These are phyloP conservation scores for Pristis pectinata DNA, from an alignment of 2,797 vertebrate species.

Conservation along the genomic window DNA sequence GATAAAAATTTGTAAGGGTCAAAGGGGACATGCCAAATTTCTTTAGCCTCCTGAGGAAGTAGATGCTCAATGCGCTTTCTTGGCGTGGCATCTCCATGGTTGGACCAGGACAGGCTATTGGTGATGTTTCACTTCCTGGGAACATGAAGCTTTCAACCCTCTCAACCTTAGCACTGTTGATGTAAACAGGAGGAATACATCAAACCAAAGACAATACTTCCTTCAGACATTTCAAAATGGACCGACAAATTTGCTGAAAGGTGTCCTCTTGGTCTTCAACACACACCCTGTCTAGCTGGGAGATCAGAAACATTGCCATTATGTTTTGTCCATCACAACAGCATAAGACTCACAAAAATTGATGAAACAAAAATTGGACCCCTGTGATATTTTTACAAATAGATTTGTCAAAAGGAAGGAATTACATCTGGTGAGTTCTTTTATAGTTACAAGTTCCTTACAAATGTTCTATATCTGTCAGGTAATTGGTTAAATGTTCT, in stretches of 20 bases:
- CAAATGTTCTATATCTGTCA: neutral
- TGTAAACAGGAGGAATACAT: no score
- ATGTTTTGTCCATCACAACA: neutral
- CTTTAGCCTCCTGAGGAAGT: no score
- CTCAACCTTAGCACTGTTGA: no score
- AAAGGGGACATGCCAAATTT: no score
- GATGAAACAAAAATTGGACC: neutral
- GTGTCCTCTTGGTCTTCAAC: neutral
- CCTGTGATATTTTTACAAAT: neutral
- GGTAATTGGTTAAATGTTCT: neutral
- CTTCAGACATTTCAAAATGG: neutral
- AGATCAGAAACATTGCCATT: neutral
- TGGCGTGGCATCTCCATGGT: no score
- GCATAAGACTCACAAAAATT: neutral
- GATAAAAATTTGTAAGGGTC: no score
- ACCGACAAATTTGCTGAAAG: neutral
- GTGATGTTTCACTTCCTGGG: no score
- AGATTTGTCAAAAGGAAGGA: neutral
- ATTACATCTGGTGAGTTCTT: neutral
- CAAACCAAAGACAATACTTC: neutral
- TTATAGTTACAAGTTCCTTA: neutral
- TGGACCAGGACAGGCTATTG: no score
- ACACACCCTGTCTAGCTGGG: neutral
- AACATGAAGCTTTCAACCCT: no score
- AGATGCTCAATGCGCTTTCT: no score